Evolutionary conservation across 2,797 vertebrate species (phyloP).

Genomic region (Onychomys leucogaster): DNA sequence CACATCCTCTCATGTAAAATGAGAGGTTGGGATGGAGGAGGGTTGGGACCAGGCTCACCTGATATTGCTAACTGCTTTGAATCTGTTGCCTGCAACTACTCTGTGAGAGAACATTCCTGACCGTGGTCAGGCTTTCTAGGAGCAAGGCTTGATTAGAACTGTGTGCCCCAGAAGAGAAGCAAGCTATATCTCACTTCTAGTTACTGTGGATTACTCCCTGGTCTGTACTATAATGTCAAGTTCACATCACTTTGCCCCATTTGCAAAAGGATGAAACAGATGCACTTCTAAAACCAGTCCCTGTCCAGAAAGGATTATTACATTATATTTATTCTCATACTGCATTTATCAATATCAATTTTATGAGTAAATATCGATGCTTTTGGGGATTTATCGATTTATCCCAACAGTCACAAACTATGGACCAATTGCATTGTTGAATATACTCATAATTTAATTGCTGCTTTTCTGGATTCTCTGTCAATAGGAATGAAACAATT

Average conservation of each 20-base stretch:
- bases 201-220: background rate
- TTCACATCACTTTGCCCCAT: background rate
- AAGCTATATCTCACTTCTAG: background rate
- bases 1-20: background rate
- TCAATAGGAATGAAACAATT: constrained; percentile 9
- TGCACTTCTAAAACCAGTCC: background rate
- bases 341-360: background rate
- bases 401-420: background rate
- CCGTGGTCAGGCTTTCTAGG: too few species aligned
- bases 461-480: background rate
- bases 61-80: background rate
- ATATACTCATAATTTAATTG: background rate
- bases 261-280: background rate
- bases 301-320: constrained; percentile 54
- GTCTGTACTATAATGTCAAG: background rate
- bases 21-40: background rate
- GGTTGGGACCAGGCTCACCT: background rate
- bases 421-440: background rate
- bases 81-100: background rate
- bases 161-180: background rate
- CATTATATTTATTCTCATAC: constrained; percentile 7
- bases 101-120: background rate
- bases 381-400: background rate
- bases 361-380: background rate
- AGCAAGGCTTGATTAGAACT: background rate